Percentiles rank a stretch among this genome's conserved stretches.
phyloP scores from a whole-genome alignment of 2,888 invertebrate species.

The Leucoptera coffeella region DNA sequence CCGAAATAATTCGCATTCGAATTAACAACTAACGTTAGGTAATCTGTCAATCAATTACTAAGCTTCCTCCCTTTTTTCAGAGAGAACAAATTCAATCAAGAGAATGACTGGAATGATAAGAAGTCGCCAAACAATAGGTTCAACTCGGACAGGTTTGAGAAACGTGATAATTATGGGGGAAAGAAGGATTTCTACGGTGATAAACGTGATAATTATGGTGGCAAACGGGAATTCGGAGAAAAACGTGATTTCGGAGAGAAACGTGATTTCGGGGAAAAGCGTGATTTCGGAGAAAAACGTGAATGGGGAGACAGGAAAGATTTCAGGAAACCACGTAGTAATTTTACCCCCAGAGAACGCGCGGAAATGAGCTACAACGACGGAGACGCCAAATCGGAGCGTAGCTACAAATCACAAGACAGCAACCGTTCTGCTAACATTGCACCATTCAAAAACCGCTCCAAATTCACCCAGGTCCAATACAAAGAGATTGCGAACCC shows the following conservation, averaged over 20 bases:
- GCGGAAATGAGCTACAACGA: conserved; percentile 22
- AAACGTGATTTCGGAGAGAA: conserved; percentile 8
- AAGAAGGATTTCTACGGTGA: not conserved
- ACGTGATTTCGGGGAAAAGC: conserved; percentile 7
- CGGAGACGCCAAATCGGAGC: conserved; percentile 23
- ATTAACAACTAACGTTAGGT: too few species aligned
- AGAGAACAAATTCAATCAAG: conserved; percentile 11
- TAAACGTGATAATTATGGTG: not conserved
- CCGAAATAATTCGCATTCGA: too few species aligned
- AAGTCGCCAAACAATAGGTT: too few species aligned
- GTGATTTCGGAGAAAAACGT: conserved; percentile 7
- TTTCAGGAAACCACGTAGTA: conserved; percentile 13
- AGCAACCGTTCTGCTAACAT: conserved; percentile 15
- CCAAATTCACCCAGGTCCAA: conserved; percentile 25
- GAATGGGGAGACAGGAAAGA: conserved; percentile 13
- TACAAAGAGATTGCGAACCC: conserved; percentile 35
- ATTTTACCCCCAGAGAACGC: conserved; percentile 30
- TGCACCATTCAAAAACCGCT: conserved; percentile 21
- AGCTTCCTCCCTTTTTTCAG: not conserved
- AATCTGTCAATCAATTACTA: too few species aligned
- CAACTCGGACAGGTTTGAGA: not conserved
- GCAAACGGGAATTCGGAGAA: conserved; percentile 1
- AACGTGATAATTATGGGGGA: not conserved
- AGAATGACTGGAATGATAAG: conserved; percentile 16
- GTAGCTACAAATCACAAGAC: conserved; percentile 21